Evolutionary conservation across 1,140 invertebrate species (phyloP).

Genomic region (Sesamia nonagrioides): DNA sequence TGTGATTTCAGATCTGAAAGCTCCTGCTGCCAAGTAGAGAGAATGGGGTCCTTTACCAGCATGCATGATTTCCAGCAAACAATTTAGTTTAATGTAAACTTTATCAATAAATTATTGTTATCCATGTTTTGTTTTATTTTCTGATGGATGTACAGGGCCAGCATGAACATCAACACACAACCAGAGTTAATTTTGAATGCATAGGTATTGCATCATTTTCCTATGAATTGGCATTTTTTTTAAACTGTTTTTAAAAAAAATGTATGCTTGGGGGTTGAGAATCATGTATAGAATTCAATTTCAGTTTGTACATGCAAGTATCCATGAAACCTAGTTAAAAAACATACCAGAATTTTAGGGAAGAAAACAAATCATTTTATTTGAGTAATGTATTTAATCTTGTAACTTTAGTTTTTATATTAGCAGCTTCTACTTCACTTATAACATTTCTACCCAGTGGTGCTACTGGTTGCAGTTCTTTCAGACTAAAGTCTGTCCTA

Average conservation of each 20-base stretch:
- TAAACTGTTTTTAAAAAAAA: too few species aligned
- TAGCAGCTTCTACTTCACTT: slow-evolving; percentile 67
- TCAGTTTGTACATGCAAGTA: neutral
- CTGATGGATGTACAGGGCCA: neutral
- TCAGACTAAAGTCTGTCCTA: slow-evolving; percentile 53
- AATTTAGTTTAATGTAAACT: slow-evolving; percentile 59
- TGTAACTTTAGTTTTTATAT: slow-evolving; percentile 69
- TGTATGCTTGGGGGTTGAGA: too few species aligned
- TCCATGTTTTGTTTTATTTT: slow-evolving; percentile 41
- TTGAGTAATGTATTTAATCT: slow-evolving; percentile 65
- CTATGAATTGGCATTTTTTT: too few species aligned
- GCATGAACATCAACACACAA: neutral
- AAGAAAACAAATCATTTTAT: slow-evolving; percentile 21
- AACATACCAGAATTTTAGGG: neutral
- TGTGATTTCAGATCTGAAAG: slow-evolving; percentile 85
- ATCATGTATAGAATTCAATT: too few species aligned
- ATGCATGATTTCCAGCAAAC: slow-evolving; percentile 60
- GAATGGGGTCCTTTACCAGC: slow-evolving; percentile 56
- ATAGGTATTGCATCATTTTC: neutral
- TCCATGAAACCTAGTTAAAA: too few species aligned
- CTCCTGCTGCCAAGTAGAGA: slow-evolving; percentile 80
- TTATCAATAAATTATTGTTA: slow-evolving; percentile 53
- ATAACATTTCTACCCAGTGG: slow-evolving; percentile 69
- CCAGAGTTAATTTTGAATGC: neutral
- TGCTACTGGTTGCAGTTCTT: slow-evolving; percentile 69